phyloP scores from a whole-genome alignment of 2,113 vertebrate genomes.

The Xerus inauris region DNA sequence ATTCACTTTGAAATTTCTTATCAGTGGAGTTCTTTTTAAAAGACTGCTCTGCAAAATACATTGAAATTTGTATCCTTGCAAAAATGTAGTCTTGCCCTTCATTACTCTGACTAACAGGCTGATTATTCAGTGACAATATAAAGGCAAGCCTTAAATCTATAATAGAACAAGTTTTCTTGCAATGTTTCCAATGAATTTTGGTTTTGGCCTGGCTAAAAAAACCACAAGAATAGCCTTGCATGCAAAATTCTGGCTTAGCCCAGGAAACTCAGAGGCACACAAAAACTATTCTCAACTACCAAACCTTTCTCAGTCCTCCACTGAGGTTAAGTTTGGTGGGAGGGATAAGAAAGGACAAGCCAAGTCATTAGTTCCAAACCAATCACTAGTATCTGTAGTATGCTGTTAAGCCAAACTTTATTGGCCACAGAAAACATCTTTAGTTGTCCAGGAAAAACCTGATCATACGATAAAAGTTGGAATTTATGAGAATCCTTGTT shows the following conservation, averaged over 20 bases:
- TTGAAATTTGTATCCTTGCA: not conserved
- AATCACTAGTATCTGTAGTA: slow-evolving; percentile 53
- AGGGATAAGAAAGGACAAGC: slow-evolving; percentile 64
- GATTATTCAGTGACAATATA: slow-evolving; percentile 34
- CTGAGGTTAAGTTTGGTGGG: slow-evolving; percentile 63
- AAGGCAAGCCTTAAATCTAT: slow-evolving; percentile 60
- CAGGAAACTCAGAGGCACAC: slow-evolving; percentile 52
- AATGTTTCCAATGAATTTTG: slow-evolving; percentile 67
- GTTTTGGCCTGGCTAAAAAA: slow-evolving; percentile 58
- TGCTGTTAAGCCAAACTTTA: slow-evolving; percentile 45
- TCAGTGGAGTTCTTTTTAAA: slow-evolving; percentile 16
- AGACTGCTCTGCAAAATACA: not conserved
- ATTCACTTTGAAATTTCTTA: not conserved
- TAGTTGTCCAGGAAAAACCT: slow-evolving; percentile 76
- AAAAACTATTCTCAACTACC: slow-evolving; percentile 59
- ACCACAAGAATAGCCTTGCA: slow-evolving; percentile 79
- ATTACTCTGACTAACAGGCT: not conserved
- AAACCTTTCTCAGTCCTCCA: slow-evolving; percentile 46
- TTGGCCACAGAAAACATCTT: slow-evolving; percentile 56
- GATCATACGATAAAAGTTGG: slow-evolving; percentile 70
- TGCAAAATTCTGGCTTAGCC: slow-evolving; percentile 64
- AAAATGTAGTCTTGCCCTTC: not conserved
- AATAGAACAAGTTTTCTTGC: slow-evolving; percentile 64
- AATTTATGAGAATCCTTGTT: slow-evolving; percentile 75
- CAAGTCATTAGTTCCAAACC: slow-evolving; percentile 67